These are phyloP conservation scores for Thalassophryne amazonica DNA, from an alignment of 2,797 vertebrate genomes.

Conservation along the genomic window DNA sequence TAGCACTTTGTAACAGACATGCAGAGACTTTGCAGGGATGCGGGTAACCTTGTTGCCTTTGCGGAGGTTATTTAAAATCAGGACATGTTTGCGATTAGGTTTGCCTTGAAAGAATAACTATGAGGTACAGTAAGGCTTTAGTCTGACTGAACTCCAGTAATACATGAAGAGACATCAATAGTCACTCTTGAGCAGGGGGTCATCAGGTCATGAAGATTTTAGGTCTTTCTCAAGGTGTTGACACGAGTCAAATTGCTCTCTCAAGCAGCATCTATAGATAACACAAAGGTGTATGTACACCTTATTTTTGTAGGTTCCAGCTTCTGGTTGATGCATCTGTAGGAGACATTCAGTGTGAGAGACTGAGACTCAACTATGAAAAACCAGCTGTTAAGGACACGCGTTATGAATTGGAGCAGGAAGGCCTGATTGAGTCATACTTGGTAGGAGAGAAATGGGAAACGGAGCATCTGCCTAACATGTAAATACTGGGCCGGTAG, in stretches of 20 bases:
- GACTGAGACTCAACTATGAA: constrained; percentile 13
- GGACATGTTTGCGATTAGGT: too few relatives aligned
- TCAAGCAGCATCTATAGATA: not conserved
- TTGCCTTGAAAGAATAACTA: too few relatives aligned
- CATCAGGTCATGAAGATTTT: not conserved
- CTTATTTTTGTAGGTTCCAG: not conserved
- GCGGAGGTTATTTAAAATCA: too few relatives aligned
- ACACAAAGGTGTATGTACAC: not conserved
- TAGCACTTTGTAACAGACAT: too few relatives aligned
- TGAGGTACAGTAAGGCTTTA: too few relatives aligned
- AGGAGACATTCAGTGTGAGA: constrained; percentile 10
- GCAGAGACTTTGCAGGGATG: too few relatives aligned
- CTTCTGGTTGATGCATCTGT: constrained; percentile 21
- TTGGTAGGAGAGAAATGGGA: constrained; percentile 42
- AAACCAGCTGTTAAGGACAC: constrained; percentile 54
- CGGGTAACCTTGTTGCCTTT: too few relatives aligned
- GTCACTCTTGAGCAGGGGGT: not conserved
- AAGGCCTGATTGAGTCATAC: constrained; percentile 56
- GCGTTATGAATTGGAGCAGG: constrained; percentile 71
- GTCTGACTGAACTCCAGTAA: too few relatives aligned
- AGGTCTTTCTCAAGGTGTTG: not conserved
- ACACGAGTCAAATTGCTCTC: not conserved
- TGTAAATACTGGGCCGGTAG: constrained; percentile 43
- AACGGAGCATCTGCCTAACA: constrained; percentile 54
- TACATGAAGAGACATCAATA: not conserved